A percentile compares a stretch with the other conserved stretches of the same genome.
Evolutionary conservation across 1,140 invertebrate species (phyloP).

Genomic region (Metaphire vulgaris): DNA sequence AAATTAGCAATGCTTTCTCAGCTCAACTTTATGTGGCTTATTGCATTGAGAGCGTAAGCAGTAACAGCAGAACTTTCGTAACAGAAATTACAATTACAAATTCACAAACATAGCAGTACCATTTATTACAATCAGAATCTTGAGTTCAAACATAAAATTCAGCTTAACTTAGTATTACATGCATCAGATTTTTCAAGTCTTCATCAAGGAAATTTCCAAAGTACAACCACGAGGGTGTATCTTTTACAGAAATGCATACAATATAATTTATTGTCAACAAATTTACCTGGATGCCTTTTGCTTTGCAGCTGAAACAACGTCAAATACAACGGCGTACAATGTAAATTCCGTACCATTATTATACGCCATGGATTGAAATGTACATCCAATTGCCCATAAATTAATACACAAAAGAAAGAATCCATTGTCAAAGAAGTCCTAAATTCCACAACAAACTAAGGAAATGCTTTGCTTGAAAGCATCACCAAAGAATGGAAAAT

Average conservation of each 20-base stretch:
- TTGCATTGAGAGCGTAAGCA: too few species aligned
- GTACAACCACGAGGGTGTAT: not conserved
- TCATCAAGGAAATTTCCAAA: too few species aligned
- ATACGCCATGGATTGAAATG: not conserved
- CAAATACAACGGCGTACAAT: not conserved
- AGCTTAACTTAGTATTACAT: not conserved
- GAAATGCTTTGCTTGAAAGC: not conserved
- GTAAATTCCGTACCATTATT: not conserved
- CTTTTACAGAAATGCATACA: not conserved
- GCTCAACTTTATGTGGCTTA: too few species aligned
- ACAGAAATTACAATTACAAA: not conserved
- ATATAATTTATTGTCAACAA: not conserved
- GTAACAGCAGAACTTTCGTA: too few species aligned
- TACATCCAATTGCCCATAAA: not conserved
- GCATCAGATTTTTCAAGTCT: too few species aligned
- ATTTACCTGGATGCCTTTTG: not conserved
- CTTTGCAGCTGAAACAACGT: not conserved
- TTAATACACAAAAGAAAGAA: not conserved
- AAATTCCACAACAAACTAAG: not conserved
- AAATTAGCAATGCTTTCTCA: too few species aligned
- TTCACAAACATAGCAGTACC: not conserved
- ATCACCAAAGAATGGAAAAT: not conserved
- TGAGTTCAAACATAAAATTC: not conserved
- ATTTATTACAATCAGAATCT: not conserved
- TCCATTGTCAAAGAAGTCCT: not conserved